Conservation (phyloP, 2,888 invertebrate genomes). For the Eristalis arbustorum region DNA sequence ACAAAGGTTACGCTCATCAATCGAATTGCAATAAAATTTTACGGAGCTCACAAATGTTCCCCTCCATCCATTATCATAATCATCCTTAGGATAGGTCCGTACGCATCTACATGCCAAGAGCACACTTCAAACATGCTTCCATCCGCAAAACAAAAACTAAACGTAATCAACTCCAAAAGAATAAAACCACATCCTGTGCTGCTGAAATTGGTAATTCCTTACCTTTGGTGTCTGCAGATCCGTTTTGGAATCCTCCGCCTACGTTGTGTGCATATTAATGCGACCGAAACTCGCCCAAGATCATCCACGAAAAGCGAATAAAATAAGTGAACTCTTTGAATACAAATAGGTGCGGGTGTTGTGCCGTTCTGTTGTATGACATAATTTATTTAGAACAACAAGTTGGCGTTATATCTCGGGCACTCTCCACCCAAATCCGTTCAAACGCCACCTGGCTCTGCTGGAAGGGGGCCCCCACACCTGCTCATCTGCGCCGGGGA, state of each 20-base stretch:
- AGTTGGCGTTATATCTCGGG: neutral
- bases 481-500: no score
- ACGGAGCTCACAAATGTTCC: neutral
- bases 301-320: conserved; percentile 1
- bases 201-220: neutral
- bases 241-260: neutral
- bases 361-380: neutral
- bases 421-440: neutral
- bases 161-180: neutral
- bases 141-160: neutral
- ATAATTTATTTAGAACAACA: conserved; percentile 22
- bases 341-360: neutral
- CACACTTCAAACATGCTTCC: neutral
- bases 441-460: neutral
- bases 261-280: conserved; percentile 15
- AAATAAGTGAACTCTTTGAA: conserved; percentile 13
- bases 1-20: neutral
- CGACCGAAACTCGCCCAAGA: neutral
- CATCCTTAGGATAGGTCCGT: neutral
- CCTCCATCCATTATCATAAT: neutral
- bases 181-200: neutral
- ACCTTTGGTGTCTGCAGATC: neutral
- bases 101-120: neutral
- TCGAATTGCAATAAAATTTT: neutral
- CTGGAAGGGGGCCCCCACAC: neutral